phyloP scores from a whole-genome alignment of 1,140 invertebrate species.

The Papilio xuthus region DNA sequence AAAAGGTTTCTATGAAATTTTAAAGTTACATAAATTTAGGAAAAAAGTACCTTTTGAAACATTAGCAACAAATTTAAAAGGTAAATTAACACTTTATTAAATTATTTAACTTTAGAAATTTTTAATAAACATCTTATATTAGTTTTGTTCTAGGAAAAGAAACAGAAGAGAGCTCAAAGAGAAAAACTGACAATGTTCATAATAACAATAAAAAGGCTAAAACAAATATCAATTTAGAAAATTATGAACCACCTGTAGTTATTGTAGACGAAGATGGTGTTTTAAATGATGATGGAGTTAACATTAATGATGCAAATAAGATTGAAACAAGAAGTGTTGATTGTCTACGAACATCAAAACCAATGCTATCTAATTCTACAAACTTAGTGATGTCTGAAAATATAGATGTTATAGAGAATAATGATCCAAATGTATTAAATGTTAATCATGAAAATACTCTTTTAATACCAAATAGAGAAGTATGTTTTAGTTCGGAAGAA shows the following conservation, averaged over 20 bases:
- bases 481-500: constrained; percentile 20
- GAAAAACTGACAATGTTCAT: neutral
- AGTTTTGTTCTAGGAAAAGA: constrained; percentile 16
- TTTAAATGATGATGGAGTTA: constrained; percentile 10
- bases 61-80: constrained; percentile 44
- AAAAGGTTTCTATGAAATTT: constrained; percentile 51
- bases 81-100: constrained; percentile 36
- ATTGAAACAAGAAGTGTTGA: constrained; percentile 24
- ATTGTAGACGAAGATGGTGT: neutral
- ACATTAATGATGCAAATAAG: constrained; percentile 1
- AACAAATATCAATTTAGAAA: constrained; percentile 41
- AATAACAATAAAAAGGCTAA: constrained; percentile 36
- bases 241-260: constrained; percentile 23
- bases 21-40: constrained; percentile 45
- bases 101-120: neutral
- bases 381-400: neutral
- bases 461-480: constrained; percentile 42
- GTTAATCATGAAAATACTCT: constrained; percentile 37
- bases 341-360: neutral
- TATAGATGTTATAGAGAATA: constrained; percentile 33
- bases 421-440: neutral
- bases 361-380: neutral
- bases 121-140: constrained; percentile 22
- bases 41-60: constrained; percentile 57
- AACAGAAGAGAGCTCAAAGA: constrained; percentile 20